These are phyloP conservation scores for Tichodroma muraria DNA, from an alignment of 2,113 vertebrate genomes.

Conservation along the genomic window DNA sequence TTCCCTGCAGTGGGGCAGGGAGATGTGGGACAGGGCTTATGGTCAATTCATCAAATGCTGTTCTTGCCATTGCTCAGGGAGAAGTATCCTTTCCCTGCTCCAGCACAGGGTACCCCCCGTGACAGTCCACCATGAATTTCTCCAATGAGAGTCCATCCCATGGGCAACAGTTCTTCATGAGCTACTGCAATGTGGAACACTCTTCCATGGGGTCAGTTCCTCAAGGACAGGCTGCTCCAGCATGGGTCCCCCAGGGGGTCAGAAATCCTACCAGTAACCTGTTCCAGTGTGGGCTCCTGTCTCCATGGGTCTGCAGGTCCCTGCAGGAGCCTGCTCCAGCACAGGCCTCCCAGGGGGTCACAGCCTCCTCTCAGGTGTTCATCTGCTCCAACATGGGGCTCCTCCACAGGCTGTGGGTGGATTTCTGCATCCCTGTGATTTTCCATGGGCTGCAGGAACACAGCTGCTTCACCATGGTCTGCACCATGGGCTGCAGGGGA, in stretches of 20 bases:
- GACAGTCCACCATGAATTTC: background rate
- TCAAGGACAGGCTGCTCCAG: background rate
- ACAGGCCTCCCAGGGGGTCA: background rate
- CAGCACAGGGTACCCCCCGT: background rate
- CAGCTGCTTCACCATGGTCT: background rate
- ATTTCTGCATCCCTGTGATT: background rate
- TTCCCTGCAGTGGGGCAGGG: background rate
- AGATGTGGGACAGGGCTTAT: background rate
- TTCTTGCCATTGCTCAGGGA: background rate
- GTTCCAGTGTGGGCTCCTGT: background rate
- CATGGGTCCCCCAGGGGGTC: accelerated
- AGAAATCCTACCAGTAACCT: background rate
- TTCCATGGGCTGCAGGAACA: background rate
- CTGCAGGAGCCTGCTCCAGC: background rate
- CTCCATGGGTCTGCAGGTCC: background rate
- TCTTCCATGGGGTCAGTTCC: background rate
- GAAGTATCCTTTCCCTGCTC: background rate
- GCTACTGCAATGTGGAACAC: background rate
- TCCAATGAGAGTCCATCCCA: background rate
- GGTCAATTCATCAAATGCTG: background rate
- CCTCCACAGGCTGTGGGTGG: accelerated
- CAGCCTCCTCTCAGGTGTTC: background rate
- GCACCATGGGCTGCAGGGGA: background rate
- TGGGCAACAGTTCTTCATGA: background rate
- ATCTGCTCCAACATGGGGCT: background rate